Conservation (phyloP, 2,113 vertebrate species). For the Brienomyrus brachyistius region DNA sequence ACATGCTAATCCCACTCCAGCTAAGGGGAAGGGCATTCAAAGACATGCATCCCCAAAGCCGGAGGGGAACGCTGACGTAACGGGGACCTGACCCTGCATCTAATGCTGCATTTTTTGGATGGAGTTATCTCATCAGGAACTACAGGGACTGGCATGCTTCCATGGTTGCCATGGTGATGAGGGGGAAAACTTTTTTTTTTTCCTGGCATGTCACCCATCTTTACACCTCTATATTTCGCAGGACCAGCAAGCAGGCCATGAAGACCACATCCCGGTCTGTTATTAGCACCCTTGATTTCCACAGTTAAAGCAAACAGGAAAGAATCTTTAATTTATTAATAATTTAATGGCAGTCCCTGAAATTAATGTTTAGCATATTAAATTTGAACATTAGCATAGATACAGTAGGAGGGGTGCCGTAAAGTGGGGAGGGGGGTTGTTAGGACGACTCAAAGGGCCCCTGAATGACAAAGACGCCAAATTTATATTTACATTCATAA, state of each 20-base stretch:
- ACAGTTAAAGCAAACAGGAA: background rate
- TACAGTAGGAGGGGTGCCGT: background rate
- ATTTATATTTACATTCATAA: background rate
- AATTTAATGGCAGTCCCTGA: background rate
- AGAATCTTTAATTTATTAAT: background rate
- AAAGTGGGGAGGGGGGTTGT: background rate
- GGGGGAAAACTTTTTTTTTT: background rate
- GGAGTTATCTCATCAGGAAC: background rate
- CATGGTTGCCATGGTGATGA: background rate
- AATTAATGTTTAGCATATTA: background rate
- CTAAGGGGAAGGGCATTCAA: background rate
- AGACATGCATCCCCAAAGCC: background rate
- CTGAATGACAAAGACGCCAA: background rate
- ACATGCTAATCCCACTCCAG: background rate
- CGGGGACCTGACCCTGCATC: background rate
- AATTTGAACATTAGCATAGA: background rate
- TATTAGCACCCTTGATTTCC: background rate
- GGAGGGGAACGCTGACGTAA: background rate
- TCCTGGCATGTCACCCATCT: background rate
- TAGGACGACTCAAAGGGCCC: background rate
- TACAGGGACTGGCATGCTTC: background rate
- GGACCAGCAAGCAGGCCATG: background rate
- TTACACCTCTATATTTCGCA: background rate
- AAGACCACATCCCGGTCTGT: background rate
- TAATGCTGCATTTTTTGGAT: background rate